Evolutionary conservation across 1,140 invertebrate species (phyloP).

Genomic region (Araneus ventricosus): DNA sequence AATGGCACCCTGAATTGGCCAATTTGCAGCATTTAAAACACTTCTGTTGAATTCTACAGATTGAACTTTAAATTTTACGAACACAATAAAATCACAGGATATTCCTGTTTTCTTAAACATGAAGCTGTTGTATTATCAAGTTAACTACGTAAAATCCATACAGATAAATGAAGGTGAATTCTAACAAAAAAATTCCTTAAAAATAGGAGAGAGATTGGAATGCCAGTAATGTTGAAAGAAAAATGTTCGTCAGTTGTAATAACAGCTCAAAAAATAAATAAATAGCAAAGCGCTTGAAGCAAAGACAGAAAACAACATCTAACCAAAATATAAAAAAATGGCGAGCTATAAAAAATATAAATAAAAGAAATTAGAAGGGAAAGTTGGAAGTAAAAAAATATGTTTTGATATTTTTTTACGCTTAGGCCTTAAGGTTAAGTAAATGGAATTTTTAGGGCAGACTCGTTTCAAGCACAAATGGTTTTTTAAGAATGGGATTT

Average conservation of each 20-base stretch:
- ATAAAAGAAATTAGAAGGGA: not conserved
- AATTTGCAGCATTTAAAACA: no score
- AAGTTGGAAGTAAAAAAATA: constrained; percentile 24
- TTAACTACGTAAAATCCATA: not conserved
- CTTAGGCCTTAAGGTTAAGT: constrained; percentile 62
- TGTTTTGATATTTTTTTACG: constrained; percentile 32
- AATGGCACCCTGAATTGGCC: no score
- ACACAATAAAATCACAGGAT: no score
- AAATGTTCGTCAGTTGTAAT: constrained; percentile 20
- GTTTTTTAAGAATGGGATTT: constrained; percentile 62
- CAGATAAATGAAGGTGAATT: not conserved
- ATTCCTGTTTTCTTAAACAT: not conserved
- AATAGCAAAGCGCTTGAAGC: not conserved
- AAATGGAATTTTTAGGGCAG: constrained; percentile 69
- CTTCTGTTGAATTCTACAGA: no score
- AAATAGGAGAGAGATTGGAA: constrained; percentile 17
- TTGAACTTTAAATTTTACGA: no score
- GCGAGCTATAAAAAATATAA: constrained; percentile 35
- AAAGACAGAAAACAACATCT: not conserved
- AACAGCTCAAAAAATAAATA: constrained; percentile 7
- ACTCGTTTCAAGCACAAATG: constrained; percentile 56
- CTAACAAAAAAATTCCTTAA: not conserved
- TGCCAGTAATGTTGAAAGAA: constrained; percentile 23
- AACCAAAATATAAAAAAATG: not conserved
- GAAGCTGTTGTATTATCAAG: not conserved